Base-by-base conservation (phyloP, 2,797 vertebrate species). In the Mormyrus proboscirostris region DNA sequence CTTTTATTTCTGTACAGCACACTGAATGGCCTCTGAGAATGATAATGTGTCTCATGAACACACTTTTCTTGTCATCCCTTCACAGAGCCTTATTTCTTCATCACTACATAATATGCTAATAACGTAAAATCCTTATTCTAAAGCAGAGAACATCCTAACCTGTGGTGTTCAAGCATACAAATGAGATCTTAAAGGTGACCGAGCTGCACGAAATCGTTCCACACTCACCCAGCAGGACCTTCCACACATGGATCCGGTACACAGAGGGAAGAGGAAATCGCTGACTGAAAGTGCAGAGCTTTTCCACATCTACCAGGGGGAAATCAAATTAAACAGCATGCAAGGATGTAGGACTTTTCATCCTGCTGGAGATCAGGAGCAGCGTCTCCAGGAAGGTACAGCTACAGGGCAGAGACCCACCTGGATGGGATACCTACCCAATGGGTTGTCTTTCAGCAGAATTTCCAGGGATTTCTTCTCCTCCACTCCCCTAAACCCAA, bases 401-500 rank as follows among this genome's bases (percentile, higher is more conserved):
- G 29, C 16, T 6, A 33, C 86, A 41, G 7, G 16, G 49, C 38
- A 57, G 25, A 38, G 38, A 41, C 2, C 12, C 50, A 57, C 16
- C 5, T 9, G 5, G 12, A 29, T n/a, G 38, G 10, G 19, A 25
- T 4, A 87, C 49, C 41, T 92, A 98, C 99, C 98, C 55, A 99
- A 94, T 0, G 97, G 96, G 90, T 98, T 97, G 91, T 99, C 99
- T 92, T 99, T 99, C 1, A 99, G 94, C 16, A 99, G 95, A 83
- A 99, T 99, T 94, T 99, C 99, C 91, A 99, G 93, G 0, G 98
- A 99, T 88, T 98, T 99, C 95, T 99, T 99, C 92, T 99, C 99
- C 93, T 99, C 99, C 90, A 99, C 98, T 84, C 99, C 99, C 92
- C 98, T 96, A 93, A 99, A 99, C 0, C 99, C 99, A 90, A 99